Conservation (phyloP, 2,113 vertebrate species). For the Philantomba maxwellii region DNA sequence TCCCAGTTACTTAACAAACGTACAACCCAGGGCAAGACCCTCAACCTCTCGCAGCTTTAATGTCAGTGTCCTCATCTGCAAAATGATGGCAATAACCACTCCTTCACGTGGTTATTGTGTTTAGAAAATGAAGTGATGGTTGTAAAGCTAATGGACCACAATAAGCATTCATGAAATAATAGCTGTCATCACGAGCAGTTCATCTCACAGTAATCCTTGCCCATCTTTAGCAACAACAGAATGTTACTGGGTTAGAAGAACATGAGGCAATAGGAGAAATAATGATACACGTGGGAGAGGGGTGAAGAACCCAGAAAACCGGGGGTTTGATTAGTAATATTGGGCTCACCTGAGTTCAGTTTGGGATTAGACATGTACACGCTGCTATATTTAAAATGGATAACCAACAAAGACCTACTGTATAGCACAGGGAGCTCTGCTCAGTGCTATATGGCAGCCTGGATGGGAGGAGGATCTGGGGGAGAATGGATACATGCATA, state of each 20-base stretch:
- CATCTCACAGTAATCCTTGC: neutral
- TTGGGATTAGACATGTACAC: neutral
- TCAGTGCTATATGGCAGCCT: neutral
- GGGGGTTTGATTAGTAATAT: neutral
- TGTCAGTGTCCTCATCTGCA: neutral
- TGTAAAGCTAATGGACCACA: neutral
- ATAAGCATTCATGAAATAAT: neutral
- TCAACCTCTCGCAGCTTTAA: neutral
- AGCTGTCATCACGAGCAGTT: neutral
- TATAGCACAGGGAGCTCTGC: neutral
- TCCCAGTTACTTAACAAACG: neutral
- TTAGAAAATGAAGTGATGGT: neutral
- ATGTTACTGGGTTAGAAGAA: neutral
- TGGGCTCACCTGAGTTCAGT: neutral
- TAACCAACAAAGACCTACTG: neutral
- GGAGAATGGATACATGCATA: neutral
- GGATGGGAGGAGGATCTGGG: neutral
- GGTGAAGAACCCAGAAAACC: neutral
- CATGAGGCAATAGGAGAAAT: neutral
- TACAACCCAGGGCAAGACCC: neutral
- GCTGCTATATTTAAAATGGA: neutral
- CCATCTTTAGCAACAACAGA: neutral
- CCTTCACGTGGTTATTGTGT: neutral
- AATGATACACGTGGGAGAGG: neutral
- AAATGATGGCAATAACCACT: neutral